A percentile compares a stretch with the other conserved stretches of the same genome.
Evolutionary conservation across 2,113 vertebrate genomes (phyloP).

Genomic region (Halichoerus grypus): DNA sequence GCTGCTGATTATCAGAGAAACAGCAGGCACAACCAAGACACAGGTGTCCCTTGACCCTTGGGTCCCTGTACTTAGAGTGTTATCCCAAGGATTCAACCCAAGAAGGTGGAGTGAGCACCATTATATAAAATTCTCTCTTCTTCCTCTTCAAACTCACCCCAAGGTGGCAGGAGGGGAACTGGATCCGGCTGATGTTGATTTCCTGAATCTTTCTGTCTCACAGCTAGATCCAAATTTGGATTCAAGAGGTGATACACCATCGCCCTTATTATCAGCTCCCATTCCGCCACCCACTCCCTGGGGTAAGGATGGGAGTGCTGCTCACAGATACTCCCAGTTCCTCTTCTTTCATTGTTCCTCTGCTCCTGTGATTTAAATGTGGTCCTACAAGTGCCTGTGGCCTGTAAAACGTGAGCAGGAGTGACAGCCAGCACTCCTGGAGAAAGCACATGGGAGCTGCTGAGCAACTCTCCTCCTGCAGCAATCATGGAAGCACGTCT

Average conservation of each 20-base stretch:
- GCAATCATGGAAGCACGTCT: background rate
- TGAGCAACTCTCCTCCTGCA: background rate
- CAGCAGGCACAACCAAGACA: background rate
- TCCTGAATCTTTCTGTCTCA: conserved; percentile 1
- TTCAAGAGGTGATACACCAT: background rate
- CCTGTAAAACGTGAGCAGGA: background rate
- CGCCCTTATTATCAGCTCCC: background rate
- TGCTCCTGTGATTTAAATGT: background rate
- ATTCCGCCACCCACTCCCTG: background rate
- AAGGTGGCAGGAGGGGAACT: background rate
- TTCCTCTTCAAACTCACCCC: background rate
- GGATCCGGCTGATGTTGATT: background rate
- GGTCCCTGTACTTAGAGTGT: background rate
- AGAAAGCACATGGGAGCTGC: background rate
- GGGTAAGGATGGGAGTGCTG: background rate
- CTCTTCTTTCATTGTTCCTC: background rate
- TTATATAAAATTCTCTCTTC: background rate
- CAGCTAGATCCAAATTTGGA: background rate
- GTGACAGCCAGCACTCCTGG: background rate
- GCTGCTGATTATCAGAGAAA: background rate
- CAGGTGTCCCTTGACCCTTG: background rate
- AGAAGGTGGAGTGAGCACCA: background rate
- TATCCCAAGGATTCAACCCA: background rate
- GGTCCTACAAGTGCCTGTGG: background rate
- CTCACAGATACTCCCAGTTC: background rate